Evolutionary conservation across 2,888 invertebrate genomes (phyloP).

Genomic region (Himalopsyche anomala): DNA sequence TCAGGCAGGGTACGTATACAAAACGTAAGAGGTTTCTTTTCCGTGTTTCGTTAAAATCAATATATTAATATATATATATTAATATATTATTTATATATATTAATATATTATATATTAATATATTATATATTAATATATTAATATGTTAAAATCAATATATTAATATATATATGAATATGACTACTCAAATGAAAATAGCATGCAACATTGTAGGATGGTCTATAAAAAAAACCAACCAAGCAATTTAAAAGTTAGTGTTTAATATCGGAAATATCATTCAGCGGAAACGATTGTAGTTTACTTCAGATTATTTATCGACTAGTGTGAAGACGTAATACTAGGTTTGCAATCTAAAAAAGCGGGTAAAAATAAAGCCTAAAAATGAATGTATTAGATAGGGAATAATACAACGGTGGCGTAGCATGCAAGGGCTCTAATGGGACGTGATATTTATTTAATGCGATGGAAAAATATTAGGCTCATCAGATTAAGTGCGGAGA

Average conservation of each 20-base stretch:
- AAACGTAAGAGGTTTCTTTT: too few species aligned
- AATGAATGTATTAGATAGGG: slow-evolving; percentile 12
- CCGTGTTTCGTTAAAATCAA: too few species aligned
- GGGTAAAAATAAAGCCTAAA: neutral
- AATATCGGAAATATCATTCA: neutral
- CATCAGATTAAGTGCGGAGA: slow-evolving; percentile 33
- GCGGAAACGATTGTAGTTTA: neutral
- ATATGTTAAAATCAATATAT: too few species aligned
- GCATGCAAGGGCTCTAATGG: slow-evolving; percentile 22
- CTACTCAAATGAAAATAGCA: neutral
- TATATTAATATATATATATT: too few species aligned
- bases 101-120: too few species aligned
- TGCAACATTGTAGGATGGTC: neutral
- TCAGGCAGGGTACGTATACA: too few species aligned
- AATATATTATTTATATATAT: too few species aligned
- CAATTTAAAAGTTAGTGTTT: neutral
- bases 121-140: too few species aligned
- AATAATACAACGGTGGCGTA: neutral
- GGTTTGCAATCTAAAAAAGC: neutral
- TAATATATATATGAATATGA: too few species aligned
- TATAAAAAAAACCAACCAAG: neutral
- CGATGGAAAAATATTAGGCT: slow-evolving; percentile 34
- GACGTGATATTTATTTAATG: slow-evolving; percentile 33
- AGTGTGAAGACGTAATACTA: neutral
- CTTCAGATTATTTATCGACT: neutral